Base-by-base conservation (phyloP, 2,113 vertebrate species). In the Tursiops truncatus region DNA sequence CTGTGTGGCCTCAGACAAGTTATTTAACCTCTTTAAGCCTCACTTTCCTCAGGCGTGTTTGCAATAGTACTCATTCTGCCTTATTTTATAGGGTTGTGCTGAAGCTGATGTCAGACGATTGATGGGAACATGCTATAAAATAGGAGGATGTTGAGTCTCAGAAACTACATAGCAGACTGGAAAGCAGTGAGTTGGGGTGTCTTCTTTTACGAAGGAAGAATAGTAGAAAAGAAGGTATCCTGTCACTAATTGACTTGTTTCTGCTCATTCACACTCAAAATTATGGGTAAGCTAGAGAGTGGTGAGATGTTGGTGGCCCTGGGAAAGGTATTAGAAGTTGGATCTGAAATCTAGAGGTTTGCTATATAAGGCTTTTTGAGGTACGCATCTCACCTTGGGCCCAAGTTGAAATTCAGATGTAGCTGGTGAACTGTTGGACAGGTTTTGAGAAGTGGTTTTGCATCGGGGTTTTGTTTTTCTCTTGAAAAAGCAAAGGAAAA, bases 331-430 rank as follows among this genome's bases (percentile, higher is more conserved):
- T 36, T 62, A 68, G 62, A 62, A 76, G 31, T 8, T 63, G 50
- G 25, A 41, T 94, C 81, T 89, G 92, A 74, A 95, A 94, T 56
- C 14, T 41, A 63, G 94, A 68, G 65, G 18, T 8, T 93, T 93
- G 15, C 2, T 82, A n/a, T n/a, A 17, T 13, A 60, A 80, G 47
- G 28, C 31, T 76, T 62, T 62, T 4, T 4, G 17, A 62, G 79
- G 28, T n/a, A 47, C 4, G 0, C 73, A 5, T 60, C 56, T 76
- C 25, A 5, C 53, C 18, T 70, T 81, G n/a, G 31, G 26, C 6
- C 3, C 25, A n/a, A 20, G 21, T 33, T 53, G 60, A 92, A 70
- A 71, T 90, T 82, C 26, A 76, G 18, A 28, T 38, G 23, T 87
- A 20, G 3, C 2, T 25, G 41, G 12, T 80, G 41, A 92, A 47